These are phyloP conservation scores for Neofelis nebulosa DNA, from an alignment of 2,113 vertebrate species.

Conservation along the genomic window DNA sequence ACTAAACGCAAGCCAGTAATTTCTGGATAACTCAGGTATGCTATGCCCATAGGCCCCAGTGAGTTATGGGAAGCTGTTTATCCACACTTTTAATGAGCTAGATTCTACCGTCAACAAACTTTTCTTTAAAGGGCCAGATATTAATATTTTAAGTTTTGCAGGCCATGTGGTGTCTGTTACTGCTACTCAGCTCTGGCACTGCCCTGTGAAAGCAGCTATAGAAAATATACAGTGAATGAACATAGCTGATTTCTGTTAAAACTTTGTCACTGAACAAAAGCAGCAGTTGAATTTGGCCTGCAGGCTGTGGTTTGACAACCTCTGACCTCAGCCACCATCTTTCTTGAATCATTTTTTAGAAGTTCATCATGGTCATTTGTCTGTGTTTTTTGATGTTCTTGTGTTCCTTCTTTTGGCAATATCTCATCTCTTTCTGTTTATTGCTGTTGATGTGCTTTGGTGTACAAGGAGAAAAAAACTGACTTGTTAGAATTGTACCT, in stretches of 20 bases:
- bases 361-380: not conserved
- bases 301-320: not conserved
- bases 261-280: not conserved
- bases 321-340: not conserved
- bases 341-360: not conserved
- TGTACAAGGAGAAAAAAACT: not conserved
- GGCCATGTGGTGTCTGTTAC: not conserved
- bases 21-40: not conserved
- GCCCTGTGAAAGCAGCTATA: not conserved
- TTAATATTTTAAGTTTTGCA: not conserved
- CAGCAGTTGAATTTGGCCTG: not conserved
- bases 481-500: not conserved
- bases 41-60: not conserved
- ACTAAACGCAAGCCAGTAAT: not conserved
- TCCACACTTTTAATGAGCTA: not conserved
- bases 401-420: not conserved
- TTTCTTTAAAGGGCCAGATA: not conserved
- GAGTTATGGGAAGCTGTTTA: not conserved
- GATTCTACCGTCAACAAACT: not conserved
- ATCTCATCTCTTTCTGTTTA: not conserved
- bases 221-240: no score
- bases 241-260: not conserved
- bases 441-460: slow-evolving; percentile 12
- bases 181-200: not conserved
- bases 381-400: not conserved